Base-by-base conservation (phyloP, 2,797 vertebrate genomes). In the Thalassophryne amazonica region DNA sequence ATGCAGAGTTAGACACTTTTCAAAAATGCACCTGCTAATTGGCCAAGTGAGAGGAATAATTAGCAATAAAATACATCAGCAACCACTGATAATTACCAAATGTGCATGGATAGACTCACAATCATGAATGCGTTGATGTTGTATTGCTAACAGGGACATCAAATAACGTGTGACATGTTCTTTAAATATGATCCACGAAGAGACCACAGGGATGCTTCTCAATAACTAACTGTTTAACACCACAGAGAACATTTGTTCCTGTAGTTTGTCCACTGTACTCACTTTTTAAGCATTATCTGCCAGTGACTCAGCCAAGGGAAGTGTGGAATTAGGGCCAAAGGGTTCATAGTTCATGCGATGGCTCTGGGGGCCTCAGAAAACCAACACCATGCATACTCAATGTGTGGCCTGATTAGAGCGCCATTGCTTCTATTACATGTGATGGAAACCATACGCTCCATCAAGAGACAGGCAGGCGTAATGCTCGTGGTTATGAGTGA, bases 371-470 rank as follows among this genome's bases (percentile, higher is more conserved):
- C 63, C 48, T 16, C 31, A 47, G 56, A 64, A 75, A 84, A 71
- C 63, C 23, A 37, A 79, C 56, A 76, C 73, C 66, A 59, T 35
- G 60, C 48, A 9, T 2, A 34, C 82, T 69, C 28, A 69, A 65
- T 86, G 83, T 86, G 84, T 86, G 82, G 84, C 37, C 78, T 45
- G 50, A 70, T 78, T 75, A 48, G 48, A 42, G 53, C 52, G 65
- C 29, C 37, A 40, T 60, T 53, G 75, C 49, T 71, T 83, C 79
- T 76, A 80, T 80, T 76, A 29, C 50, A 47, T 47, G 55, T 60
- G 78, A 88, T 85, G 67, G 67, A 79, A 86, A 84, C 73, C 80
- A 82, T 79, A 70, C 72, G 71, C 52, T 68, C 51, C 33, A 30
- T 72, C 55, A 55, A 5, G 35, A 66, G 55, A 60, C 56, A 46